phyloP scores from a whole-genome alignment of 2,797 vertebrate genomes.

The Coluber constrictor region DNA sequence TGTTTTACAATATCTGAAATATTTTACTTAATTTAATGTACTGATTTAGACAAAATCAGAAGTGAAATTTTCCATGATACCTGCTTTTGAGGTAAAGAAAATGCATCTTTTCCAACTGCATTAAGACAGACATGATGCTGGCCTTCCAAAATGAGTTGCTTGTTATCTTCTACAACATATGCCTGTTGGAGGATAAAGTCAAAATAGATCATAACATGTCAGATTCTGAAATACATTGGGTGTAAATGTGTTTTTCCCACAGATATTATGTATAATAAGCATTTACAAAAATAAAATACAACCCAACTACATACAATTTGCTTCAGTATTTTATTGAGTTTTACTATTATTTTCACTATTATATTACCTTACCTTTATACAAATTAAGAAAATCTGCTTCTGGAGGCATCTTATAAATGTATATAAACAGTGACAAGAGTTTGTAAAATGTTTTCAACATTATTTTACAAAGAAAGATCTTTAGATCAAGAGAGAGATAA shows the following conservation, averaged over 20 bases:
- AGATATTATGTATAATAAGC: background rate
- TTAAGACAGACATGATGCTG: slow-evolving; percentile 91
- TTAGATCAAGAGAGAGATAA: background rate
- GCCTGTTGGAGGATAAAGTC: slow-evolving; percentile 73
- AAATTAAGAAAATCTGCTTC: background rate
- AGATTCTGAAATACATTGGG: background rate
- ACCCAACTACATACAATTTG: background rate
- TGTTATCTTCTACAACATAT: slow-evolving; percentile 93
- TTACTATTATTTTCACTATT: background rate
- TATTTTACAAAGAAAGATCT: background rate
- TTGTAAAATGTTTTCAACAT: background rate
- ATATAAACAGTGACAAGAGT: background rate
- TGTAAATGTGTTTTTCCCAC: background rate
- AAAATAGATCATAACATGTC: slow-evolving; percentile 14
- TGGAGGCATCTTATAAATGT: background rate
- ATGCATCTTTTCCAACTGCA: slow-evolving; percentile 86
- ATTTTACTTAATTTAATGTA: background rate
- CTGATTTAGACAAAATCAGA: background rate
- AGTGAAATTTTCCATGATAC: slow-evolving; percentile 63
- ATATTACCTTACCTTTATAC: background rate
- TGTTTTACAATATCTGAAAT: background rate
- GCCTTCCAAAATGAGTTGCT: slow-evolving; percentile 93
- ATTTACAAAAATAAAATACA: background rate
- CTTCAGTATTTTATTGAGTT: background rate
- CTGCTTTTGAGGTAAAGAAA: slow-evolving; percentile 87